These are phyloP conservation scores for Drosophila malerkotliana DNA, from an alignment of 1,140 invertebrate species.

Conservation along the genomic window DNA sequence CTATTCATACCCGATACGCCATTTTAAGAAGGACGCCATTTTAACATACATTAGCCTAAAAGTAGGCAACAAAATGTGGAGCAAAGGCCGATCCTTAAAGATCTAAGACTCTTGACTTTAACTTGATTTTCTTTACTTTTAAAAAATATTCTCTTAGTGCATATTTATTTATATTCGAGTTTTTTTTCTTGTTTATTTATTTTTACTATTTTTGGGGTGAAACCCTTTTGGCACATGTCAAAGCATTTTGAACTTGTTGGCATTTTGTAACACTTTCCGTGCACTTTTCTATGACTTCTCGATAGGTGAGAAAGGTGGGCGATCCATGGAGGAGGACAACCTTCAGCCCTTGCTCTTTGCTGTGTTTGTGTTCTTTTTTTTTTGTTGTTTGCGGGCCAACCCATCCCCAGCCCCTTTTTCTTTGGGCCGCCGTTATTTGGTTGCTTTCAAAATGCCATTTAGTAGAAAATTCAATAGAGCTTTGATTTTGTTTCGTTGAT, in stretches of 20 bases:
- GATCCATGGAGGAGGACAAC: conserved; percentile 10
- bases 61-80: no score
- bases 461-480: conserved; percentile 79
- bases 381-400: not conserved
- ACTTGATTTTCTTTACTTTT: no score
- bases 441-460: conserved; percentile 78
- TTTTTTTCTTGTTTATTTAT: conserved; percentile 6
- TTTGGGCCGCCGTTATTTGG: conserved; percentile 45
- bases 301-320: conserved; percentile 20
- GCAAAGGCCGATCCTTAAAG: no score
- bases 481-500: conserved; percentile 81
- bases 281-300: conserved; percentile 69
- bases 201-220: not conserved
- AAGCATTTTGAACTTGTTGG: conserved; percentile 76
- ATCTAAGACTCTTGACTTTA: no score
- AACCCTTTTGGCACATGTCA: conserved; percentile 80
- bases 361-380: conserved; percentile 32
- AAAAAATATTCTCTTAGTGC: conserved; percentile 5
- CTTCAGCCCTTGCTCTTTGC: conserved; percentile 27
- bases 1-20: no score
- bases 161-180: conserved; percentile 29
- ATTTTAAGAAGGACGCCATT: no score
- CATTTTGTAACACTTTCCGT: conserved; percentile 72
- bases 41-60: no score
- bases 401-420: conserved; percentile 24